Conservation (phyloP, 2,113 vertebrate genomes). For the Hemibagrus wyckioides region DNA sequence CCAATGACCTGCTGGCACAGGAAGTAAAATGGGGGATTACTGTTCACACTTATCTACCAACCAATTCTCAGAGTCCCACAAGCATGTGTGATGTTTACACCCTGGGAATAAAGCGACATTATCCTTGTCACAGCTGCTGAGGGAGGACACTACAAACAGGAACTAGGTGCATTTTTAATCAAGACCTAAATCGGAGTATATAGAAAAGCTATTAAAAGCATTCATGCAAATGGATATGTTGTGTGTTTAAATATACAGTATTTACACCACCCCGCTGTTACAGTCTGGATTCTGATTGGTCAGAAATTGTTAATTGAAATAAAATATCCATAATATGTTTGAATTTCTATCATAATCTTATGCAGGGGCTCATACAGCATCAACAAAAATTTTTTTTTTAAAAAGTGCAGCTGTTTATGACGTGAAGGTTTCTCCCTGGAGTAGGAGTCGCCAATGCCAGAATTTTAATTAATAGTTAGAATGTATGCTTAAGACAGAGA, state of each 20-base stretch:
- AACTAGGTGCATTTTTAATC: neutral
- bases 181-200: neutral
- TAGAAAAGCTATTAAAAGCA: neutral
- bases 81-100: neutral
- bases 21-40: neutral
- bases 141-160: neutral
- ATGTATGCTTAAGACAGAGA: neutral
- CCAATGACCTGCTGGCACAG: neutral
- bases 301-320: neutral
- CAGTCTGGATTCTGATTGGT: neutral
- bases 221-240: neutral
- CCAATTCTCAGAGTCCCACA: conserved; percentile 4
- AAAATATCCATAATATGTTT: neutral
- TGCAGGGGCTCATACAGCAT: neutral
- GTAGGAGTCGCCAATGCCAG: neutral
- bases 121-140: conserved; percentile 23
- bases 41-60: conserved; percentile 23
- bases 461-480: neutral
- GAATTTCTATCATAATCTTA: neutral
- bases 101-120: neutral
- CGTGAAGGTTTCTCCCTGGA: neutral
- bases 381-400: no score
- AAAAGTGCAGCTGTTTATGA: neutral
- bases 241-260: neutral
- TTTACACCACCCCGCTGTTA: neutral